Conservation (phyloP, 2,113 vertebrate species). For the human (Homo sapiens) region GRCh38 chr7:81724001-81724500, state of each 20-base stretch:
- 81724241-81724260: conserved; percentile 23
- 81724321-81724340: background rate
- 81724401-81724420: background rate
- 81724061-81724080: background rate
- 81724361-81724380: background rate
- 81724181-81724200: background rate
- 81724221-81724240: conserved; percentile 46
- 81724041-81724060: background rate
- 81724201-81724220: conserved; percentile 49
- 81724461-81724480: background rate
- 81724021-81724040: background rate
- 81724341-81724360: background rate
- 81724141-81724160: background rate
- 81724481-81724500: background rate
- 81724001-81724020: background rate
- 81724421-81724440: background rate
- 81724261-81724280: background rate
- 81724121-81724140: conserved; percentile 1
- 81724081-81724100: conserved; percentile 52
- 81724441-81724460: background rate
- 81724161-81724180: background rate
- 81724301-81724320: background rate
- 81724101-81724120: conserved; percentile 63
- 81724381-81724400: background rate
- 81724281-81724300: background rate